Evolutionary conservation across 1,140 invertebrate genomes (phyloP), one percentile per base, ranked within the genome.

Genomic region (Schmidtea mediterranea): DNA sequence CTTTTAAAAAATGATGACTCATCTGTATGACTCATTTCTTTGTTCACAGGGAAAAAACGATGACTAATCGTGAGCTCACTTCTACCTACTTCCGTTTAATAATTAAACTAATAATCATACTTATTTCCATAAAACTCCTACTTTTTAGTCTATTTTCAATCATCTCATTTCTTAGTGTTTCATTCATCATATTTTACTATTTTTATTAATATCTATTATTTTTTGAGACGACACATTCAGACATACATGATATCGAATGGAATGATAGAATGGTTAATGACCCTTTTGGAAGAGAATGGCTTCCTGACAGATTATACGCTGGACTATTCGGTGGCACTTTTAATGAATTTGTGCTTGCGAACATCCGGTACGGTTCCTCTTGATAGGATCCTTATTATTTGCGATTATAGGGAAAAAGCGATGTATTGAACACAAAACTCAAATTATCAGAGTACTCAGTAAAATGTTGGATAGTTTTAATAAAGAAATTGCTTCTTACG

Each of bases 261-360:
- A 38, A 57, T 75, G 21, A 69, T 75, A 10, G 71, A 74, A 56
- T 75, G 74, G 74, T 57, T 76, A 41, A 65, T 74, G 1, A 55
- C 62, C 46, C 66, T 72, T 36, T 59, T 76, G 36, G 67, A 69
- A 37, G 62, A 67, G 40, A 59, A 59, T 48, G 62, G 64, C 43
- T 52, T 55, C 2, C 55, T 71, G 36, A 66, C 70, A 5, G 66
- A 69, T 47, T 76, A 76, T 53, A 69, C 70, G 21, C 63, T 75
- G 46, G 74, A 76, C 55, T 76, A 75, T 53, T 65, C 69, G 32
- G 68, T 72, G 9, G 74, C 75, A 21, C 62, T 77, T 12, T 64
- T 76, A 18, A 76, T 76, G 73, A 77, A 76, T 60, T 62, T 77
- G 1, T 75, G 73, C 50, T 60, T 76, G n/a, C 66, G 74, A 52